Evolutionary conservation across 2,797 vertebrate species (phyloP).

Genomic region (Triplophysa yarkandensis): DNA sequence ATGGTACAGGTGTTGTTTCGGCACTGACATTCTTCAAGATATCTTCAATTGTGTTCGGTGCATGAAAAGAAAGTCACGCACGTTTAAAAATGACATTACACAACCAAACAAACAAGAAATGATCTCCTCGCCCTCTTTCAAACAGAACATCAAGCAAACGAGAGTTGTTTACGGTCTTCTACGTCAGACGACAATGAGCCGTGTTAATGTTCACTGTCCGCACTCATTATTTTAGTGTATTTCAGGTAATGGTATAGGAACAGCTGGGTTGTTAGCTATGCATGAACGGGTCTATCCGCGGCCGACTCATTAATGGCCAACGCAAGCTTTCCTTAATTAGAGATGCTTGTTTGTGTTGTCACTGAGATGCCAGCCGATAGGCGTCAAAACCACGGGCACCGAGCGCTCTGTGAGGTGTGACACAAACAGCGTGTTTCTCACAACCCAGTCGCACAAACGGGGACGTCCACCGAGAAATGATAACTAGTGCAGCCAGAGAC

Average conservation of each 20-base stretch:
- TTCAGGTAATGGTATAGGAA: constrained; percentile 32
- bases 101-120: constrained; percentile 64
- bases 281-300: constrained; percentile 29
- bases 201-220: constrained; percentile 25
- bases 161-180: constrained; percentile 17
- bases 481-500: background rate
- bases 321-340: constrained; percentile 40
- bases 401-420: constrained; percentile 24
- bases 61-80: no score
- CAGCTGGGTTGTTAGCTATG: constrained; percentile 42
- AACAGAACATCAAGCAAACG: background rate
- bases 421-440: constrained; percentile 32
- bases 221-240: constrained; percentile 18
- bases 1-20: no score
- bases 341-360: constrained; percentile 47
- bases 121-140: constrained; percentile 36
- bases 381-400: constrained; percentile 1
- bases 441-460: constrained; percentile 34
- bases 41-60: no score
- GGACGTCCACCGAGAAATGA: constrained; percentile 24
- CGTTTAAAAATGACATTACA: constrained; percentile 48
- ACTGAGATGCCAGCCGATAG: constrained; percentile 10
- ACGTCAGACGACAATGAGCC: background rate
- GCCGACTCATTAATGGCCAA: constrained; percentile 33
- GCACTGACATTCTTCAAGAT: no score